Percentiles rank a stretch among this genome's conserved stretches.
phyloP scores from a whole-genome alignment of 2,113 vertebrate species.

The Rhinolophus ferrumequinum region DNA sequence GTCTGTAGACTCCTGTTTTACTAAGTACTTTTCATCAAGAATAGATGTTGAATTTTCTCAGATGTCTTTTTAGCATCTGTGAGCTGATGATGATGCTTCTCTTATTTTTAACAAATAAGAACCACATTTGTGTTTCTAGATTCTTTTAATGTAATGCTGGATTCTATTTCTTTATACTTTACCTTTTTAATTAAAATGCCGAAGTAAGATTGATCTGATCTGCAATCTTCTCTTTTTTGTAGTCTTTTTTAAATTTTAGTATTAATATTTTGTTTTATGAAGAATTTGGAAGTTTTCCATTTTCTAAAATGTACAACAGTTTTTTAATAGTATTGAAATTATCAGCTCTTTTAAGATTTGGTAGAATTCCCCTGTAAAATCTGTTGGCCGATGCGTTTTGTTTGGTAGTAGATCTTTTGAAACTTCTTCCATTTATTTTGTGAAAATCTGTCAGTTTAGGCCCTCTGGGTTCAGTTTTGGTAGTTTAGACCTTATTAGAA shows the following conservation, averaged over 20 bases:
- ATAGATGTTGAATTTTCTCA: slow-evolving; percentile 38
- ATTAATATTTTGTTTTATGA: slow-evolving; percentile 23
- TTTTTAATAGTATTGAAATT: slow-evolving; percentile 48
- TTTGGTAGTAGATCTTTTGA: not conserved
- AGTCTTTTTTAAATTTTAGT: slow-evolving; percentile 28
- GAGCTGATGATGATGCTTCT: not conserved
- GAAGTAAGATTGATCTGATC: slow-evolving; percentile 9
- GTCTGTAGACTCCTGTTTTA: slow-evolving; percentile 28
- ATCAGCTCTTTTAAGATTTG: not conserved
- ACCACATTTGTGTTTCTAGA: not conserved
- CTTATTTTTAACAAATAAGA: slow-evolving; percentile 9
- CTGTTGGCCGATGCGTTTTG: not conserved
- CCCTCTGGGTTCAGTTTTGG: not conserved
- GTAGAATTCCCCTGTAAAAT: not conserved
- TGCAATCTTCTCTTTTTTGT: not conserved
- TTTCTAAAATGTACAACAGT: not conserved
- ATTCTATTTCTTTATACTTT: slow-evolving; percentile 3
- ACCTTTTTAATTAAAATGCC: slow-evolving; percentile 47
- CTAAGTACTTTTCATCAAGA: slow-evolving; percentile 36
- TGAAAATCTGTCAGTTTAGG: not conserved
- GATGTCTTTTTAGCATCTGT: not conserved
- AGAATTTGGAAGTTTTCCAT: not conserved
- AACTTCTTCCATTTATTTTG: not conserved
- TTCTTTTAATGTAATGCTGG: not conserved
- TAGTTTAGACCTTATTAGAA: not conserved